Percentiles rank a stretch among this genome's conserved stretches.
Conservation (phyloP, 1,140 invertebrate species). For the Pseudomyrmex sp. region DNA sequence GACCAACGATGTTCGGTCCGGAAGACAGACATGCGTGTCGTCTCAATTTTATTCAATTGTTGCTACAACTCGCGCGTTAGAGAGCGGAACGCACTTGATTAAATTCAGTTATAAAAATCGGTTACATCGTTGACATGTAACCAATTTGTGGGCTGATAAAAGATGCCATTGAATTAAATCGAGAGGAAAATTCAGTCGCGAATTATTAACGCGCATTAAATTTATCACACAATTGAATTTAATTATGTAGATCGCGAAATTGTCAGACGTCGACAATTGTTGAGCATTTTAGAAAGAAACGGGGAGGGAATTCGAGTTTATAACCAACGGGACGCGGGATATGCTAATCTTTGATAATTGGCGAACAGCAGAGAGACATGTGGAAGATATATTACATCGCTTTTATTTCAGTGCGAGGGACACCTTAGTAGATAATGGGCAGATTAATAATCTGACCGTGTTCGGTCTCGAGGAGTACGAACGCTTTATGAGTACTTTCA, state of each 20-base stretch:
- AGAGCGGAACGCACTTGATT: background rate
- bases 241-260: background rate
- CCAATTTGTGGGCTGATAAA: background rate
- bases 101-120: conserved; percentile 20
- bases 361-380: conserved; percentile 29
- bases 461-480: conserved; percentile 85
- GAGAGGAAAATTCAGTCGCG: background rate
- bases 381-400: conserved; percentile 38
- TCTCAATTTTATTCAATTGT: conserved; percentile 21
- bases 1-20: conserved; percentile 4
- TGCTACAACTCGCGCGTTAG: background rate
- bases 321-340: conserved; percentile 24
- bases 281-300: conserved; percentile 28
- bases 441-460: conserved; percentile 83
- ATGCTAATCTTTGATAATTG: conserved; percentile 21
- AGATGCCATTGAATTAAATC: background rate
- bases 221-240: conserved; percentile 32
- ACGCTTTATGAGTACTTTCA: conserved; percentile 81
- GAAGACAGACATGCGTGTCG: conserved; percentile 4
- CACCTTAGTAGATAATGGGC: conserved; percentile 83
- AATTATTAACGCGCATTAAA: background rate
- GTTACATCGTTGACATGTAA: background rate
- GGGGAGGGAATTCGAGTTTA: conserved; percentile 30
- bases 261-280: conserved; percentile 6
- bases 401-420: conserved; percentile 51